phyloP scores from a whole-genome alignment of 2,113 vertebrate species.

The Oreochromis tanganicae region DNA sequence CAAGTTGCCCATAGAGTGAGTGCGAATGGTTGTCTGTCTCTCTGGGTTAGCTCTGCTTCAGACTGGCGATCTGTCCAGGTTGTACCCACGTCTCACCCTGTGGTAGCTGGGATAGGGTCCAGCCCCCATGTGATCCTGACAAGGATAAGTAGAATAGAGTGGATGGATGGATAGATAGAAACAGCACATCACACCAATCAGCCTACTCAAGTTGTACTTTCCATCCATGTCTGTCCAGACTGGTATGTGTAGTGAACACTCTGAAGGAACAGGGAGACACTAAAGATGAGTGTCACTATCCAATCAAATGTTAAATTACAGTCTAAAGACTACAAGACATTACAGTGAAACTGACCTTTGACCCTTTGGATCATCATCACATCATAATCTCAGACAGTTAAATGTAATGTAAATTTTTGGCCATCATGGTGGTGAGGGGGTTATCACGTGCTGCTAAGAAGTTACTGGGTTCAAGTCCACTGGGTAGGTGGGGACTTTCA shows the following conservation, averaged over 20 bases:
- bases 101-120: rapidly evolving
- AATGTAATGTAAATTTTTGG: neutral
- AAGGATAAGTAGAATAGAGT: neutral
- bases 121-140: neutral
- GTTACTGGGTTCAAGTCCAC: neutral
- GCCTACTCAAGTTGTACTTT: neutral
- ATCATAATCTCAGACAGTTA: neutral
- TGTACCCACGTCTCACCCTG: rapidly evolving
- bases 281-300: neutral
- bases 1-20: neutral
- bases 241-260: neutral
- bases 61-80: neutral
- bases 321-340: neutral
- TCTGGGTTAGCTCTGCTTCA: neutral
- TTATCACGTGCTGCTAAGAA: neutral
- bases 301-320: neutral
- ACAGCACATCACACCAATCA: neutral
- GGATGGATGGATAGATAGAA: neutral
- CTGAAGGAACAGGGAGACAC: neutral
- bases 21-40: neutral
- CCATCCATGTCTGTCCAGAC: neutral
- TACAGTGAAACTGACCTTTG: neutral
- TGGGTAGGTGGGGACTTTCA: neutral
- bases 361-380: neutral
- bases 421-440: rapidly evolving